Conservation (phyloP, 2,888 invertebrate genomes). For the Papilio gigon region DNA sequence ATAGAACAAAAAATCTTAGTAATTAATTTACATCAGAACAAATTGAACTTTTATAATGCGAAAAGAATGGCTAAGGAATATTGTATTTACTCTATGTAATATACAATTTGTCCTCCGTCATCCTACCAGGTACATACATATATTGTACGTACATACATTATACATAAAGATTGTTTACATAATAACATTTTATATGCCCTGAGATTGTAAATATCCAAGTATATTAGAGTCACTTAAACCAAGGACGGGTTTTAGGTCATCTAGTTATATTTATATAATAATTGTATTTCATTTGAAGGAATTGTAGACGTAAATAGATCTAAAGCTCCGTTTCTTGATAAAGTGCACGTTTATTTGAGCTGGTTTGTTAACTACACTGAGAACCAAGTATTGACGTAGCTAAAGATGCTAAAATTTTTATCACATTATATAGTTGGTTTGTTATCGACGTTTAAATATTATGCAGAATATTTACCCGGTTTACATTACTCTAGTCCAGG, state of each 20-base stretch:
- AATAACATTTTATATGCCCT: neutral
- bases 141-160: neutral
- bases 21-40: neutral
- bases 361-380: constrained; percentile 12
- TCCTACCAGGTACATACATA: neutral
- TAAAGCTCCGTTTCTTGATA: constrained; percentile 1
- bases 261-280: neutral
- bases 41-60: neutral
- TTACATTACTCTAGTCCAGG: no score
- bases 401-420: neutral
- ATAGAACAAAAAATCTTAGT: no score
- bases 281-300: neutral
- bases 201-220: neutral
- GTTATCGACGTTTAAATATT: no score
- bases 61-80: neutral
- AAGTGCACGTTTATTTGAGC: constrained; percentile 1
- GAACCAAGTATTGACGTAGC: neutral
- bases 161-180: neutral
- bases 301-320: neutral
- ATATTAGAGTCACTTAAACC: no score
- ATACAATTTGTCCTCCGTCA: constrained; percentile 8
- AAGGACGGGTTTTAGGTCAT: neutral
- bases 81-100: neutral
- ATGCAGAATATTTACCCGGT: no score
- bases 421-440: neutral